Evolutionary conservation across 2,888 invertebrate genomes (phyloP).

Genomic region (Notodonta ziczac): DNA sequence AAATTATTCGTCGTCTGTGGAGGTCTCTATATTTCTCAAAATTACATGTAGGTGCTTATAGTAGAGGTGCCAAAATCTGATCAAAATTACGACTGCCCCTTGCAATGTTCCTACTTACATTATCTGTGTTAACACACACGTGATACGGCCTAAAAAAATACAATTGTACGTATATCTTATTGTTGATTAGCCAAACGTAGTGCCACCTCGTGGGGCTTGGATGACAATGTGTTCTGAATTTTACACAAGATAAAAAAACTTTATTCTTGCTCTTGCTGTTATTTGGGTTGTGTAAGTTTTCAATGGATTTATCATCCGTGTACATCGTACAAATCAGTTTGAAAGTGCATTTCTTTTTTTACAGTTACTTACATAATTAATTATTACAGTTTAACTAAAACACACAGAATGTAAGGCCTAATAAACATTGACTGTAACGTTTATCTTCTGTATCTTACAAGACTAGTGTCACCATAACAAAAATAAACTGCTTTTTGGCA

Average conservation of each 20-base stretch:
- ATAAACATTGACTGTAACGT: not conserved
- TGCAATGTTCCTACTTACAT: constrained; percentile 42
- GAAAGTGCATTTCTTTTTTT: too few species aligned
- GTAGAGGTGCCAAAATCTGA: constrained; percentile 46
- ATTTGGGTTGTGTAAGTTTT: too few species aligned
- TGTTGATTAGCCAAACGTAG: constrained; percentile 37
- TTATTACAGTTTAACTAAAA: too few species aligned
- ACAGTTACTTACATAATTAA: too few species aligned
- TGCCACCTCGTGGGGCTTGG: constrained; percentile 30
- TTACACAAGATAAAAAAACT: constrained; percentile 12
- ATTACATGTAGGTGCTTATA: constrained; percentile 35
- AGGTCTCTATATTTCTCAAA: not conserved
- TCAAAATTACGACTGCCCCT: constrained; percentile 24
- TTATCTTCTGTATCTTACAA: constrained; percentile 9
- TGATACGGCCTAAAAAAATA: constrained; percentile 37
- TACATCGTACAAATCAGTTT: too few species aligned
- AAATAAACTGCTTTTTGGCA: not conserved
- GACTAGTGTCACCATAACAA: not conserved
- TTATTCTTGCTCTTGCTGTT: too few species aligned
- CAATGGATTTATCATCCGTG: too few species aligned
- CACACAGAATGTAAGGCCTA: too few species aligned
- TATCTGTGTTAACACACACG: constrained; percentile 16
- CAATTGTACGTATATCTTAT: constrained; percentile 6
- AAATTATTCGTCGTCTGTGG: not conserved
- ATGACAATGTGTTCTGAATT: constrained; percentile 23